phyloP scores from a whole-genome alignment of 1,140 invertebrate species.

The Drosophila auraria region DNA sequence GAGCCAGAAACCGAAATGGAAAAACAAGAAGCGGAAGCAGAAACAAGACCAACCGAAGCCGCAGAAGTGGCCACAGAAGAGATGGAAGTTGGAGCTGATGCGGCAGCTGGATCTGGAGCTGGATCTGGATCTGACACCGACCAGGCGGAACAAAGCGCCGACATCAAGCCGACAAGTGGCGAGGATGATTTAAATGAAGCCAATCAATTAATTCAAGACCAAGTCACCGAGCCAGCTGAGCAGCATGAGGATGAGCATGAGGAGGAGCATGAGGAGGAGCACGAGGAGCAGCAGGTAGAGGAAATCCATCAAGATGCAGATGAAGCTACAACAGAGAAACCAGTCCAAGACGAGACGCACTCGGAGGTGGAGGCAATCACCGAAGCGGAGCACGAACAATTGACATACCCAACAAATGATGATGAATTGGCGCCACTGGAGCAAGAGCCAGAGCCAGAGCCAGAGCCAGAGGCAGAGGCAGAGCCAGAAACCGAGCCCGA shows the following conservation, averaged over 20 bases:
- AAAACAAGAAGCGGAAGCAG: constrained; percentile 45
- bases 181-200: constrained; percentile 82
- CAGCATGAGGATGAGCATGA: constrained; percentile 8
- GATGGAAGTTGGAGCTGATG: constrained; percentile 13
- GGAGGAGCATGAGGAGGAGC: constrained; percentile 16
- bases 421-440: constrained; percentile 80
- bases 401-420: constrained; percentile 83
- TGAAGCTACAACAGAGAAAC: constrained; percentile 51
- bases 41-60: constrained; percentile 25
- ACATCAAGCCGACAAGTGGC: constrained; percentile 76
- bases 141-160: constrained; percentile 72
- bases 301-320: constrained; percentile 56
- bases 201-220: constrained; percentile 79
- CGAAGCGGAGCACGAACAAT: constrained; percentile 76
- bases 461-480: constrained; percentile 41
- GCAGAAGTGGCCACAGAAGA: constrained; percentile 35
- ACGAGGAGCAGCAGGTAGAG: constrained; percentile 32
- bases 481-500: constrained; percentile 45
- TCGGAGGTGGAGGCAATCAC: constrained; percentile 62
- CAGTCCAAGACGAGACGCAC: constrained; percentile 35
- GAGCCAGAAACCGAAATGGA: constrained; percentile 44
- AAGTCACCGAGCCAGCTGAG: constrained; percentile 31
- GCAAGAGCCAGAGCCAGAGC: constrained; percentile 25
- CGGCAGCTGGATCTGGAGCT: not conserved
- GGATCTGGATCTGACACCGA: constrained; percentile 41